Evolutionary conservation across 1,140 invertebrate genomes (phyloP).

Genomic region (Eufriesea mexicana): DNA sequence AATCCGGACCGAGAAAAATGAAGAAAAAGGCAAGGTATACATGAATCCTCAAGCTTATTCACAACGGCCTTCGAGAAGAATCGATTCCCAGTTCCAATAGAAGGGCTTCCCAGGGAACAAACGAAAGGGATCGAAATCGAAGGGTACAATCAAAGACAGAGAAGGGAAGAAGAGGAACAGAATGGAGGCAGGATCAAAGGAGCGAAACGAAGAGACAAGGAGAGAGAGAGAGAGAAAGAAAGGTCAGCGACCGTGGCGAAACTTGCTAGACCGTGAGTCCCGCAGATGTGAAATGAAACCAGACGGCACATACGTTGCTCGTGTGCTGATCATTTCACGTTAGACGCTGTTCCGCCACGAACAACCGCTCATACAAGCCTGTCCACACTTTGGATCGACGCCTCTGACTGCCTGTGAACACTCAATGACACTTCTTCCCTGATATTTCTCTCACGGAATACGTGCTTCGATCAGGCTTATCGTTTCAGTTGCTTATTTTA

Average conservation of each 20-base stretch:
- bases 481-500: too few species aligned
- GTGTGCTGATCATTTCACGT: conserved; percentile 54
- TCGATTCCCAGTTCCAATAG: background rate
- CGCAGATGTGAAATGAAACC: conserved; percentile 68
- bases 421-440: background rate
- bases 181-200: conserved; percentile 42
- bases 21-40: background rate
- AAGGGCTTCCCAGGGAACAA: background rate
- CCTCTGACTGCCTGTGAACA: background rate
- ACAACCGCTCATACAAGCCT: conserved; percentile 9
- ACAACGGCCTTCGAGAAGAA: background rate
- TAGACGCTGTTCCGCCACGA: conserved; percentile 50
- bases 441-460: background rate
- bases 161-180: background rate
- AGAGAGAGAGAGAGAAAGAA: conserved; percentile 39
- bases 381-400: conserved; percentile 20
- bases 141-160: conserved; percentile 16
- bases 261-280: conserved; percentile 75
- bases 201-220: conserved; percentile 31
- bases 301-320: conserved; percentile 60
- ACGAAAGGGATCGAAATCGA: conserved; percentile 32
- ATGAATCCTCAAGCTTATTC: background rate
- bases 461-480: background rate
- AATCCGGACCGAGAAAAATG: background rate
- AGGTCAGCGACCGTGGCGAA: conserved; percentile 74